Evolutionary conservation across 2,113 vertebrate genomes (phyloP), one percentile per base, ranked within the genome.

Genomic region (Orycteropus afer): DNA sequence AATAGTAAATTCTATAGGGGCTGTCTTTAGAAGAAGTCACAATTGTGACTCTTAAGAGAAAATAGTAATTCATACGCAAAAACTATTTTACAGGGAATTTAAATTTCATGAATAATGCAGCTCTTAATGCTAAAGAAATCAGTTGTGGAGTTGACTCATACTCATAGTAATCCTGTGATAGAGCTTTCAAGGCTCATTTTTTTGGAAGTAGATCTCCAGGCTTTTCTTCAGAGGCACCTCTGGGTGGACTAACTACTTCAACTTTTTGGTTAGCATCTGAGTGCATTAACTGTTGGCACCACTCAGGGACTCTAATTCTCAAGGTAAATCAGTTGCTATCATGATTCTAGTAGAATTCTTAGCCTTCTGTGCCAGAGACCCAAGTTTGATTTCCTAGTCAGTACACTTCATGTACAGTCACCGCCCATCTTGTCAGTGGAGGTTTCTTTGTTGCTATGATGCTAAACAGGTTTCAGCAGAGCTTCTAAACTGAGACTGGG

Each of bases 61-160:
- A 89, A 29, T 37, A 84, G 32, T 69, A 95, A 88, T 85, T 90
- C 13, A 55, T 89, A 88, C 32, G 74, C 47, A 61, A 69, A 85
- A 22, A 22, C 14, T 22, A 11, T 63, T 88, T 42, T 79, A 81
- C 2, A 86, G 34, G 12, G 27, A 91, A 18, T 89, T 88, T 85
- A 76, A 8, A 34, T 74, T 90, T 69, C 4, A 80, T 42, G 20
- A 86, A 57, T 83, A 86, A 86, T 42, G 47, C 34, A 63, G 18
- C 37, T 77, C 37, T 73, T 91, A 84, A 55, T 81, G 42, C n/a
- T 65, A 37, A 73, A 86, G 65, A 93, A 71, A 40, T 20, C 25
- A 18, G 69, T 40, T 9, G 25, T 40, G 10, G n/a, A 22, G 69
- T 11, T 11, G 3, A 71, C 40, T 22, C 69, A 40, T n/a, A 71